Conservation (phyloP, 1,140 invertebrate genomes). For the Chlorops oryzae region DNA sequence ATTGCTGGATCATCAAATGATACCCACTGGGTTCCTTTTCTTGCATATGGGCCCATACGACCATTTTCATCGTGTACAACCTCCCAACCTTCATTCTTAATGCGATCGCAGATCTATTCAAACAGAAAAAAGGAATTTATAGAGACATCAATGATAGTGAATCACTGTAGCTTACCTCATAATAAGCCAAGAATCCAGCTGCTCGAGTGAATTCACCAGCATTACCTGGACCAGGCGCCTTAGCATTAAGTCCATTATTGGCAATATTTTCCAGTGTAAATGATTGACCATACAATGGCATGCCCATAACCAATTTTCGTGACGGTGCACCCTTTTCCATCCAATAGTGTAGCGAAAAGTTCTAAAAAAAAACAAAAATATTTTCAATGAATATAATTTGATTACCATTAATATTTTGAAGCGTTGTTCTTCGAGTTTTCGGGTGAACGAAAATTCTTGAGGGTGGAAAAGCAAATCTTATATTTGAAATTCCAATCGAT, state of each 20-base stretch:
- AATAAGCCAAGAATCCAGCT: conserved; percentile 81
- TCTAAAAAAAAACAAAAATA: conserved; percentile 50
- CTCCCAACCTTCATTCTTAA: conserved; percentile 71
- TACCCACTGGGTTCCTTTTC: conserved; percentile 82
- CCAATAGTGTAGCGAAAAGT: conserved; percentile 85
- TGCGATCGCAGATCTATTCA: conserved; percentile 68
- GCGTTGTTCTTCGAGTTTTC: neutral
- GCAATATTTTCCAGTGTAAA: conserved; percentile 60
- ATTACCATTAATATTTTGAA: too few relatives aligned
- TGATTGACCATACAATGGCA: conserved; percentile 85
- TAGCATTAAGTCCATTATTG: conserved; percentile 64
- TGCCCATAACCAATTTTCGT: conserved; percentile 78
- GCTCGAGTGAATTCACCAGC: conserved; percentile 76
- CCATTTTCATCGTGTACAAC: conserved; percentile 67
- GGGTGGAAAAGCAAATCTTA: too few relatives aligned
- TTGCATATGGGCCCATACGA: conserved; percentile 80
- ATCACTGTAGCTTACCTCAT: conserved; percentile 58
- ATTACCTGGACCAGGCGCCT: conserved; percentile 66
- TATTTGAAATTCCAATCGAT: too few relatives aligned
- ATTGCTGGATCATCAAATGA: conserved; percentile 78
- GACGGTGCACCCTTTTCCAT: conserved; percentile 72
- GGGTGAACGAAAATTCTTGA: too few relatives aligned
- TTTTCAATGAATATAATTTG: too few relatives aligned
- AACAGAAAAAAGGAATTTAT: neutral
- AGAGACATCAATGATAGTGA: too few relatives aligned